A percentile compares a stretch with the other conserved stretches of the same genome.
phyloP scores from a whole-genome alignment of 2,113 vertebrate genomes.

The Tragulus kanchil region DNA sequence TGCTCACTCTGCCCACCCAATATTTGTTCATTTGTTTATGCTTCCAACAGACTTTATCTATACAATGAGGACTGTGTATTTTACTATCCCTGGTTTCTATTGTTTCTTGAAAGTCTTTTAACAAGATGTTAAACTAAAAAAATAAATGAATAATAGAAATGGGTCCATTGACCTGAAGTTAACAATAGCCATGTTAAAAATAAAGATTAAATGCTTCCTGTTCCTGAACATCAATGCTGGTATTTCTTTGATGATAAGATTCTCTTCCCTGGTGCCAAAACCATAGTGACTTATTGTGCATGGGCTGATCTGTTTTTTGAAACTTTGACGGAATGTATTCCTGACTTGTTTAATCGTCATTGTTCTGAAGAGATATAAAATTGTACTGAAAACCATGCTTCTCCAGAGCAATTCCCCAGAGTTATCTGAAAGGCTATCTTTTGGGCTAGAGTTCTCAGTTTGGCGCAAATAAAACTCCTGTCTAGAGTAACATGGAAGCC shows the following conservation, averaged over 20 bases:
- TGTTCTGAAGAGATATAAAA: not conserved
- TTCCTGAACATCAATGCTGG: not conserved
- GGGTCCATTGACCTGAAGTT: not conserved
- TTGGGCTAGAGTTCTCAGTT: not conserved
- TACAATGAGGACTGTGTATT: not conserved
- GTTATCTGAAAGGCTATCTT: not conserved
- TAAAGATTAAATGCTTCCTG: not conserved
- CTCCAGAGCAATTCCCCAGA: not conserved
- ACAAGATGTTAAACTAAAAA: constrained; percentile 31
- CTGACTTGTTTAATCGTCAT: not conserved
- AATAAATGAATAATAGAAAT: not conserved
- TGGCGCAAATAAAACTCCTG: not conserved
- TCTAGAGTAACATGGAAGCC: too few relatives aligned
- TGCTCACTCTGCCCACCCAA: not conserved
- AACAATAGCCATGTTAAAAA: not conserved
- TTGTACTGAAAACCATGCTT: not conserved
- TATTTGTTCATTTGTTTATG: not conserved
- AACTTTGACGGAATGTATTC: not conserved
- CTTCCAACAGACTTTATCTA: not conserved
- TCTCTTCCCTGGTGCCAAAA: not conserved
- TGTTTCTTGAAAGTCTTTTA: constrained; percentile 62
- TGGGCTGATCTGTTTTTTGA: not conserved
- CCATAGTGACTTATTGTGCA: not conserved
- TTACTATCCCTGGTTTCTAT: constrained; percentile 37
- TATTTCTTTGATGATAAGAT: not conserved